Conservation (phyloP, 2,888 invertebrate genomes). For the Eilema griseolum region DNA sequence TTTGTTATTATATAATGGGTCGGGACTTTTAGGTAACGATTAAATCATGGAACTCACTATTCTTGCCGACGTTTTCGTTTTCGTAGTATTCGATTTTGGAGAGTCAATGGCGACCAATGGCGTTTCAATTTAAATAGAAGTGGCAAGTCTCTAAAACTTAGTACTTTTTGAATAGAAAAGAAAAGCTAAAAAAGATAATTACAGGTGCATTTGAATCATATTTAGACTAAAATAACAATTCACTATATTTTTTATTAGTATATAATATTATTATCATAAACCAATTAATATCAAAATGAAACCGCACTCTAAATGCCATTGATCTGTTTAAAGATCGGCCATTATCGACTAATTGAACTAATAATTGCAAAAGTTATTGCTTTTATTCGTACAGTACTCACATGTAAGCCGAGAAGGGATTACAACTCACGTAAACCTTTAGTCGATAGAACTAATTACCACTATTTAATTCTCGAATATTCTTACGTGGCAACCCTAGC, state of each 20-base stretch:
- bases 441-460: background rate
- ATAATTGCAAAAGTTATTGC: background rate
- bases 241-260: too few relatives aligned
- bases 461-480: background rate
- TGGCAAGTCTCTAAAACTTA: background rate
- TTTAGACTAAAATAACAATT: too few relatives aligned
- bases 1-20: too few relatives aligned
- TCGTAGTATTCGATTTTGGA: too few relatives aligned
- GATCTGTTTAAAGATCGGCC: too few relatives aligned
- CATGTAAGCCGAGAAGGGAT: background rate
- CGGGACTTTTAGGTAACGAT: too few relatives aligned
- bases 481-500: slow-evolving; percentile 13
- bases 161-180: background rate
- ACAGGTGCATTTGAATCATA: too few relatives aligned
- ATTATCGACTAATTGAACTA: background rate
- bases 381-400: background rate
- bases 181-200: too few relatives aligned
- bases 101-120: too few relatives aligned
- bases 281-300: background rate
- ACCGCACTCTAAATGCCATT: background rate
- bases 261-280: background rate
- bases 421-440: background rate
- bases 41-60: too few relatives aligned
- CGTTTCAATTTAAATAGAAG: background rate
- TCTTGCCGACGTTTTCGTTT: too few relatives aligned